Percentiles rank a stretch among this genome's conserved stretches.
phyloP scores from a whole-genome alignment of 1,140 invertebrate species.

The Lordiphosa collinella region DNA sequence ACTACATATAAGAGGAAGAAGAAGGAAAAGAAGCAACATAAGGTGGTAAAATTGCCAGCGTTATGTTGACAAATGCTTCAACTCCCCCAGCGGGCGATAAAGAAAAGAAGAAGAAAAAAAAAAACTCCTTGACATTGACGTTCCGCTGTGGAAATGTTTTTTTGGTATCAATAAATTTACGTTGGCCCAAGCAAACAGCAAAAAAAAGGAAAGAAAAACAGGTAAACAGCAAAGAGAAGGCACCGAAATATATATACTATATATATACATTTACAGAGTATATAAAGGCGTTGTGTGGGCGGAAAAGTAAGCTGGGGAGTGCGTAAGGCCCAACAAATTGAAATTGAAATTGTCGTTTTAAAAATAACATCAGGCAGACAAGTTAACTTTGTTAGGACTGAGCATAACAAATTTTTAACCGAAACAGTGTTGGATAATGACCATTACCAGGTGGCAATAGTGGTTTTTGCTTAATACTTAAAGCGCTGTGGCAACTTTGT shows the following conservation, averaged over 20 bases:
- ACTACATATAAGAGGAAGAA: slow-evolving; percentile 45
- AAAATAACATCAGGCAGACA: background rate
- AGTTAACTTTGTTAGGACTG: background rate
- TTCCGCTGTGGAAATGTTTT: background rate
- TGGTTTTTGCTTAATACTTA: too few relatives aligned
- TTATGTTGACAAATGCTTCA: slow-evolving; percentile 45
- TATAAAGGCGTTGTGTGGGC: slow-evolving; percentile 8
- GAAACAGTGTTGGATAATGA: background rate
- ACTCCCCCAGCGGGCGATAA: too few relatives aligned
- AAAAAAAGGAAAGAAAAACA: slow-evolving; percentile 11
- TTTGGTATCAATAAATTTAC: slow-evolving; percentile 68
- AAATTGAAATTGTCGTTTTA: slow-evolving; percentile 7
- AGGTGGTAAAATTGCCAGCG: slow-evolving; percentile 24
- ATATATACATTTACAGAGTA: slow-evolving; percentile 1
- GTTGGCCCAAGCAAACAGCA: slow-evolving; percentile 40
- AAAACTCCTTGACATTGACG: background rate
- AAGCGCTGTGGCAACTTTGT: too few relatives aligned
- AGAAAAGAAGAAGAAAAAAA: background rate
- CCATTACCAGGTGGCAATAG: background rate
- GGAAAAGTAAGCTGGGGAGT: background rate
- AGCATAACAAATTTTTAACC: background rate
- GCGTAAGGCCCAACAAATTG: slow-evolving; percentile 10
- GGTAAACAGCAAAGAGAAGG: slow-evolving; percentile 16
- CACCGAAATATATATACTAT: slow-evolving; percentile 20
- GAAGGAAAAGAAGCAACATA: background rate